These are phyloP conservation scores for Seira ritae DNA, from an alignment of 2,888 invertebrate species.

Conservation along the genomic window DNA sequence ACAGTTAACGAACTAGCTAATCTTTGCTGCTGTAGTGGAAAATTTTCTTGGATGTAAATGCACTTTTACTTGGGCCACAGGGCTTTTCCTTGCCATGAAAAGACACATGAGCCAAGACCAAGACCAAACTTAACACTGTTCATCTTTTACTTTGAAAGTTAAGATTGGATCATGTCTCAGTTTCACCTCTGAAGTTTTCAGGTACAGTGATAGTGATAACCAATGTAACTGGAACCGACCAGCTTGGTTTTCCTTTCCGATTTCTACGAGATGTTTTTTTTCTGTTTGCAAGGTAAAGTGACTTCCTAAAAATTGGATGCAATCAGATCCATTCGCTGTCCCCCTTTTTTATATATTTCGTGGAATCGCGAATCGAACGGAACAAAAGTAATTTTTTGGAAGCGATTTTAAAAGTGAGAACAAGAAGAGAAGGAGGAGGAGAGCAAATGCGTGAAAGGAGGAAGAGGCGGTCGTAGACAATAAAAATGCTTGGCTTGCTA, in stretches of 20 bases:
- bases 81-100: no score
- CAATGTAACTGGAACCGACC: not conserved
- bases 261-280: not conserved
- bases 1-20: no score
- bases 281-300: not conserved
- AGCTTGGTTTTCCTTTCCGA: not conserved
- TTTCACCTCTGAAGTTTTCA: not conserved
- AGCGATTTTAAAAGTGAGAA: not conserved
- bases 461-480: conserved; percentile 8
- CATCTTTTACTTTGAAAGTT: not conserved
- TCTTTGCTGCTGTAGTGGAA: no score
- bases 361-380: not conserved
- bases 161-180: not conserved
- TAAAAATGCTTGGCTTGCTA: not conserved
- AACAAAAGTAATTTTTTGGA: not conserved
- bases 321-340: not conserved
- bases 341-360: not conserved
- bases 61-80: no score
- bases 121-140: not conserved
- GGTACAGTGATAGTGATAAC: not conserved
- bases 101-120: not conserved
- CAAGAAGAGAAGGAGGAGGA: not conserved
- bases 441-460: not conserved
- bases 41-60: no score
- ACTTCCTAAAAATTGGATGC: conserved; percentile 3